These are phyloP conservation scores for Popillia japonica DNA, from an alignment of 1,140 invertebrate genomes.

Conservation along the genomic window DNA sequence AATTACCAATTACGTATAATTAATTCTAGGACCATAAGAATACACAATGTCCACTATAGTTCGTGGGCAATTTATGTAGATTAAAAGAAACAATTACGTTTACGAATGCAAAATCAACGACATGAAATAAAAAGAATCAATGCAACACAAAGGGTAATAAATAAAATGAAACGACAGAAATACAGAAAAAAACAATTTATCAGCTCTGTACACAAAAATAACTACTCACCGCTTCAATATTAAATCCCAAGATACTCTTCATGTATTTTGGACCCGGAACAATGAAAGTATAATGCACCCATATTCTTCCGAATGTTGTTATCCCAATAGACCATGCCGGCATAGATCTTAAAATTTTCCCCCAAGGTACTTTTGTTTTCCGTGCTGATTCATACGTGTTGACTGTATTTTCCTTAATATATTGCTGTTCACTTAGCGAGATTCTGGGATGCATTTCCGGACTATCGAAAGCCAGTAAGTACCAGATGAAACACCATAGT, in stretches of 20 bases:
- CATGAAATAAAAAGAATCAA: no score
- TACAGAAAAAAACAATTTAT: no score
- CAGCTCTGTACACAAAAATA: no score
- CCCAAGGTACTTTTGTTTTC: conserved; percentile 73
- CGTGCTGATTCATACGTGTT: conserved; percentile 63
- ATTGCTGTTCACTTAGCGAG: conserved; percentile 71
- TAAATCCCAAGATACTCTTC: conserved; percentile 73
- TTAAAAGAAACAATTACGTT: no score
- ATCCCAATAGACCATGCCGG: conserved; percentile 84
- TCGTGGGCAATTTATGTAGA: no score
- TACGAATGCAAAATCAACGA: no score
- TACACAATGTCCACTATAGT: no score
- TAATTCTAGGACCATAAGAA: no score
- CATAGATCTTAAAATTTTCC: conserved; percentile 75
- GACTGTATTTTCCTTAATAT: conserved; percentile 72
- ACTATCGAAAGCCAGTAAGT: conserved; percentile 76
- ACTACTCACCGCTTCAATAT: conserved; percentile 68
- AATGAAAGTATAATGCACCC: conserved; percentile 76
- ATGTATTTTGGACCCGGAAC: conserved; percentile 76
- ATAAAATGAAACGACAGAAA: no score
- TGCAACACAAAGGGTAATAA: no score
- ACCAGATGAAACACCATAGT: conserved; percentile 72
- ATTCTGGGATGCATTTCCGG: conserved; percentile 80
- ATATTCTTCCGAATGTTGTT: conserved; percentile 77
- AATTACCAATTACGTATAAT: no score